phyloP scores from a whole-genome alignment of 2,113 vertebrate genomes.

The Bos indicus region DNA sequence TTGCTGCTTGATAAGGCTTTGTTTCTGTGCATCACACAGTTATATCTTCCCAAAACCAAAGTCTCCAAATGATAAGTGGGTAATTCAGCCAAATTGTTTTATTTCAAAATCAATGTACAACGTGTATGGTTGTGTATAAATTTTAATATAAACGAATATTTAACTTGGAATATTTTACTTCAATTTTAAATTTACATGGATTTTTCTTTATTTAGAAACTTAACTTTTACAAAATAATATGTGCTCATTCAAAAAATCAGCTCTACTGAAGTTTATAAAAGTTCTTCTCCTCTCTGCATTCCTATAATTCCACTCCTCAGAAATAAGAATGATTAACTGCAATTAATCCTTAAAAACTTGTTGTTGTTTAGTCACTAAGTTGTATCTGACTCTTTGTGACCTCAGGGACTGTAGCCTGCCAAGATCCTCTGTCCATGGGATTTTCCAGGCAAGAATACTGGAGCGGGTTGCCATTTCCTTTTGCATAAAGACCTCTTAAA shows the following conservation, averaged over 20 bases:
- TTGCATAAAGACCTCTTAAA: background rate
- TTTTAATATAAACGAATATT: background rate
- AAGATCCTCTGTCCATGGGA: background rate
- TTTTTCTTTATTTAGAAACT: background rate
- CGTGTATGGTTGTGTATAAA: background rate
- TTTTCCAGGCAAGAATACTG: background rate
- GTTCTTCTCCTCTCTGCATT: background rate
- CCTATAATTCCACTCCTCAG: background rate
- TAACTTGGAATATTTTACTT: background rate
- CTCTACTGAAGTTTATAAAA: background rate
- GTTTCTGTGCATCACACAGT: background rate
- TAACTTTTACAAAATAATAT: background rate
- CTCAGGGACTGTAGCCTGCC: background rate
- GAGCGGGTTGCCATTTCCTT: background rate
- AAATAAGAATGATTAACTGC: background rate
- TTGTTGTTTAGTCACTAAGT: background rate
- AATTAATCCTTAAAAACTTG: background rate
- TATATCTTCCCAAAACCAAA: background rate
- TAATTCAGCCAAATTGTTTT: background rate
- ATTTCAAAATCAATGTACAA: background rate
- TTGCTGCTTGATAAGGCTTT: background rate
- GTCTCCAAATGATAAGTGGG: background rate
- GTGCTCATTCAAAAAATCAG: background rate
- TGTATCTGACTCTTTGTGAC: background rate
- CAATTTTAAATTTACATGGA: background rate